Percentiles rank a stretch among this genome's conserved stretches.
Conservation (phyloP, 2,797 vertebrate genomes). For the Chromobotia macracanthus region DNA sequence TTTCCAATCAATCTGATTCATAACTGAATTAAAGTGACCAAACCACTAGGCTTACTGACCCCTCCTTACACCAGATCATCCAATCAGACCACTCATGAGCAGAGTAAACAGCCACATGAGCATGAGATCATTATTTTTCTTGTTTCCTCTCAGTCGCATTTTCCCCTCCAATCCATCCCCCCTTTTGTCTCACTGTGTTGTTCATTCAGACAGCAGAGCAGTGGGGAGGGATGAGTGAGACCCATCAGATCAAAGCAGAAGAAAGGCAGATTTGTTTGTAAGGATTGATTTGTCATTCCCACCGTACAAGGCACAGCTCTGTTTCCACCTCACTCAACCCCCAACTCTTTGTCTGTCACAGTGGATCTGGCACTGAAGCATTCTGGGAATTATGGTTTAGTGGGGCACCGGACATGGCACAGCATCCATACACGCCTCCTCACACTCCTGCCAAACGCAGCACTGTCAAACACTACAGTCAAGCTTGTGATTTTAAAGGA, state of each 20-base stretch:
- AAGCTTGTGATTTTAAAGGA: background rate
- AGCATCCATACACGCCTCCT: conserved; percentile 5
- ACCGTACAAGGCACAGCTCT: conserved; percentile 44
- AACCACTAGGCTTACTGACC: background rate
- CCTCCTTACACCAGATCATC: background rate
- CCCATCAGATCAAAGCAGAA: conserved; percentile 30
- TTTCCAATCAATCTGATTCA: conserved; percentile 7
- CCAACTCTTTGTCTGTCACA: conserved; percentile 20
- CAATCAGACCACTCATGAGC: conserved; percentile 14
- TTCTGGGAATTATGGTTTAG: conserved; percentile 17
- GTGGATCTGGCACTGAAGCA: conserved; percentile 27
- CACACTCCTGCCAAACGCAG: conserved; percentile 41
- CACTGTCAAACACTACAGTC: conserved; percentile 63
- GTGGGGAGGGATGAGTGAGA: conserved; percentile 27
- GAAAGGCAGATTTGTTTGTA: conserved; percentile 40
- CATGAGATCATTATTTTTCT: conserved; percentile 44
- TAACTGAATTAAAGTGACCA: conserved; percentile 3
- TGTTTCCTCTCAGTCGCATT: background rate
- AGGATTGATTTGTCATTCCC: conserved; percentile 41
- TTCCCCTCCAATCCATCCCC: conserved; percentile 19
- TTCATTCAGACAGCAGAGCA: conserved; percentile 40
- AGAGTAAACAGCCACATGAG: conserved; percentile 30
- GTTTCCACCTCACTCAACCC: conserved; percentile 29
- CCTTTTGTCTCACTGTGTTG: conserved; percentile 39
- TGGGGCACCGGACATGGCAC: conserved; percentile 40